Percentiles rank a stretch among this genome's conserved stretches.
phyloP scores from a whole-genome alignment of 2,888 invertebrate species.

The Sesamia inferens region DNA sequence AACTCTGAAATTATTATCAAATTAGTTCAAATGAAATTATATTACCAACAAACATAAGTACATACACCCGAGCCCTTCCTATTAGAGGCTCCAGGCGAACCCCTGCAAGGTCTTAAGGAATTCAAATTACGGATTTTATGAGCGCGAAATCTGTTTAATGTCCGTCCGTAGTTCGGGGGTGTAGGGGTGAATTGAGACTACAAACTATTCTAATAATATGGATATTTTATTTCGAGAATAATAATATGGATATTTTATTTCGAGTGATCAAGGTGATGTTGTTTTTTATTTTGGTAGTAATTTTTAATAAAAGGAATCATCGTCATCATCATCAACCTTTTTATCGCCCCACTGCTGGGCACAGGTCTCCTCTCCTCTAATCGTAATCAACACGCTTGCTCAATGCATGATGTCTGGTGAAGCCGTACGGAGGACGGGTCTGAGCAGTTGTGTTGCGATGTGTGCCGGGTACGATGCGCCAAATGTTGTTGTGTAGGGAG shows the following conservation, averaged over 20 bases:
- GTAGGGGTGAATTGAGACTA: slow-evolving; percentile 49
- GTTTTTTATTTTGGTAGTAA: slow-evolving; percentile 37
- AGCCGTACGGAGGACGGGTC: no score
- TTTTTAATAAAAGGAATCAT: slow-evolving; percentile 43
- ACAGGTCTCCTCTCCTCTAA: no score
- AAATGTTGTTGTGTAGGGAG: no score
- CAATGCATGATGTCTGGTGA: no score
- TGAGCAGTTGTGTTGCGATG: no score
- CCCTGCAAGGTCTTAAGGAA: slow-evolving; percentile 81
- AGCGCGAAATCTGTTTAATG: slow-evolving; percentile 87
- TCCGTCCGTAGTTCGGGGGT: slow-evolving; percentile 67
- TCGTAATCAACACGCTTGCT: no score
- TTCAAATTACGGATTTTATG: slow-evolving; percentile 89
- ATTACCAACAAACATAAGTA: slow-evolving; percentile 30
- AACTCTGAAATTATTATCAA: slow-evolving; percentile 19
- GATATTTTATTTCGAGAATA: slow-evolving; percentile 46
- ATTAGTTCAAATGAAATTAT: slow-evolving; percentile 30
- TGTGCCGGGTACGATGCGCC: no score
- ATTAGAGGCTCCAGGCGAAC: slow-evolving; percentile 70
- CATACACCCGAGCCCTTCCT: slow-evolving; percentile 53
- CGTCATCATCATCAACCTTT: no score
- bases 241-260: no score
- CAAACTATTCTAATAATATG: slow-evolving; percentile 61
- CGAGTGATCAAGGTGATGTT: slow-evolving; percentile 39
- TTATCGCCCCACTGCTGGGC: no score